phyloP scores from a whole-genome alignment of 2,113 vertebrate species.

The Psophia crepitans region DNA sequence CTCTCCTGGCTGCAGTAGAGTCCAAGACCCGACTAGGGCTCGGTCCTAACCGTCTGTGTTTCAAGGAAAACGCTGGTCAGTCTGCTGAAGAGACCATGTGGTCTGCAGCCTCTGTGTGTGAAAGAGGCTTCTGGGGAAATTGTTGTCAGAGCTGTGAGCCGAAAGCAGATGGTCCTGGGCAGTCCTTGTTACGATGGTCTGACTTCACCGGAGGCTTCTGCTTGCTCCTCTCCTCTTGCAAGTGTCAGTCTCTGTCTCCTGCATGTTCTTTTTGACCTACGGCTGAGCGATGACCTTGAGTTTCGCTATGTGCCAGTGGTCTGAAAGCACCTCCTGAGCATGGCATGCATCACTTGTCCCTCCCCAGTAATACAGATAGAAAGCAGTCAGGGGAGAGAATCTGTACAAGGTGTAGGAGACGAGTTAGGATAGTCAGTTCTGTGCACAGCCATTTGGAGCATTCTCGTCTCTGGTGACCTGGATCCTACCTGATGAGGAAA shows the following conservation, averaged over 20 bases:
- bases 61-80: neutral
- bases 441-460: accelerated
- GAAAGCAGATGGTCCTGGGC: neutral
- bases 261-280: too few relatives aligned
- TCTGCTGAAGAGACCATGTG: neutral
- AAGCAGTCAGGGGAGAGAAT: neutral
- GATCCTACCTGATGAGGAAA: accelerated
- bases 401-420: neutral
- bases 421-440: accelerated
- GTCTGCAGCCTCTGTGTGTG: neutral
- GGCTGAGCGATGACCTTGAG: neutral
- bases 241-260: neutral
- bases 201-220: neutral
- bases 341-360: neutral
- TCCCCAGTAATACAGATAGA: neutral
- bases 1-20: neutral
- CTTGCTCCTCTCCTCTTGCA: neutral
- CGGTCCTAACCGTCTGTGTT: accelerated
- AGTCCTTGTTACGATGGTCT: too few relatives aligned
- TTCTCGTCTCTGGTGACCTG: neutral
- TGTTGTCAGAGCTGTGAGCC: neutral
- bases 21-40: neutral
- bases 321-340: neutral
- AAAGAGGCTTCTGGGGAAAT: neutral
- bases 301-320: neutral